Evolutionary conservation across 2,113 vertebrate species (phyloP).

Genomic region (Brachyistius frenatus): DNA sequence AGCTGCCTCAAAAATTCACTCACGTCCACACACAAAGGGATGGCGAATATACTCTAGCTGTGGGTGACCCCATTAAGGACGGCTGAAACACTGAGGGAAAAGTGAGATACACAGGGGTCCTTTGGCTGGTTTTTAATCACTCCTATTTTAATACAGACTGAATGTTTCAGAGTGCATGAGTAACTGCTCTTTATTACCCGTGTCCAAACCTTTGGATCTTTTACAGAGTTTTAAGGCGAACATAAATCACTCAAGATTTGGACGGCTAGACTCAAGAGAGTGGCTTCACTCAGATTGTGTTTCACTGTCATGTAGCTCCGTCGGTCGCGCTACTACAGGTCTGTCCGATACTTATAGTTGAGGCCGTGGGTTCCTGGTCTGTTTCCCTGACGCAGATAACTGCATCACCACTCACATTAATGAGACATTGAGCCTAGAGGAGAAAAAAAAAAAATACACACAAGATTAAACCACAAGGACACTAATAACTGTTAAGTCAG

Average conservation of each 20-base stretch:
- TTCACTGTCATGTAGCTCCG: conserved; percentile 84
- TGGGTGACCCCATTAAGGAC: conserved; percentile 39
- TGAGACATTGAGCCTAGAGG: conserved; percentile 95
- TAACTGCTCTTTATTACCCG: conserved; percentile 28
- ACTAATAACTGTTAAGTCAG: no score
- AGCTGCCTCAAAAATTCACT: conserved; percentile 58
- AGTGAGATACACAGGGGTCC: conserved; percentile 12
- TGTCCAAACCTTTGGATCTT: conserved; percentile 51
- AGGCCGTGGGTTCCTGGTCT: conserved; percentile 86
- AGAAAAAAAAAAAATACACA: not conserved
- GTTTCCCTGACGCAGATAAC: conserved; percentile 93
- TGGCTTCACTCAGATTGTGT: conserved; percentile 17
- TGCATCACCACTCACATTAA: conserved; percentile 96
- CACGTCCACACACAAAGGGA: conserved; percentile 20
- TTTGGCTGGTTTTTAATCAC: conserved; percentile 26
- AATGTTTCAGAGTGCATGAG: conserved; percentile 19
- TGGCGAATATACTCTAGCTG: conserved; percentile 32
- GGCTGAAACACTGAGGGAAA: conserved; percentile 34
- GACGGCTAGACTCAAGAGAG: conserved; percentile 52
- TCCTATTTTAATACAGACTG: conserved; percentile 24
- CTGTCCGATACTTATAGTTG: conserved; percentile 73
- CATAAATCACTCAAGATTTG: conserved; percentile 60
- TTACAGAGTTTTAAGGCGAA: conserved; percentile 72
- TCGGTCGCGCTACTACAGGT: conserved; percentile 80
- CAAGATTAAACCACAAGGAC: conserved; percentile 3